Percentiles rank a stretch among this genome's conserved stretches.
Evolutionary conservation across 2,113 vertebrate species (phyloP).

Genomic region (Nasalis larvatus): DNA sequence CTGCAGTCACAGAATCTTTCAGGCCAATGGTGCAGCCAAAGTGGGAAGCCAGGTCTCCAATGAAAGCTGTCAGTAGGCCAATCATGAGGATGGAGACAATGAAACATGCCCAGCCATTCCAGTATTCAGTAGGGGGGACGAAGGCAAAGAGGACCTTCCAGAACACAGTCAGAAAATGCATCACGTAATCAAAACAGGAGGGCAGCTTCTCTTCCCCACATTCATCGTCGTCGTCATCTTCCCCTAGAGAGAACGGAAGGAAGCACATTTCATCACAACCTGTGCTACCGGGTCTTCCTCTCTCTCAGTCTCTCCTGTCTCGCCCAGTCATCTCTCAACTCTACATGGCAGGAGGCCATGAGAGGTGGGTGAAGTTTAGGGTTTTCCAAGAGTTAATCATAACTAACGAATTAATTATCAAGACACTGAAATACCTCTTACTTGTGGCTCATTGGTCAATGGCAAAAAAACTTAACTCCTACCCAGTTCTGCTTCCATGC

Average conservation of each 20-base stretch:
- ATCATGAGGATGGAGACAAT: constrained; percentile 94
- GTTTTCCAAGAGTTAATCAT: not conserved
- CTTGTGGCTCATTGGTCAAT: not conserved
- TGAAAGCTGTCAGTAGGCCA: constrained; percentile 94
- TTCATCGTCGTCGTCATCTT: constrained; percentile 93
- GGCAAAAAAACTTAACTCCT: not conserved
- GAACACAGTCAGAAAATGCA: constrained; percentile 98
- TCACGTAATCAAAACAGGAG: constrained; percentile 95
- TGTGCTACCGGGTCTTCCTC: not conserved
- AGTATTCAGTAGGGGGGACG: constrained; percentile 97
- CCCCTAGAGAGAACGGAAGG: constrained; percentile 79
- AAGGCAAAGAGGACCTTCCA: constrained; percentile 98
- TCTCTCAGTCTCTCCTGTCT: not conserved
- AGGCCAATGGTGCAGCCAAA: constrained; percentile 97
- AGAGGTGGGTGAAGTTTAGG: not conserved
- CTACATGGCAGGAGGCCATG: not conserved
- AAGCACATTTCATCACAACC: not conserved
- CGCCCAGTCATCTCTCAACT: not conserved
- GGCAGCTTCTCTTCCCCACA: constrained; percentile 92
- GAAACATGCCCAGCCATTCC: constrained; percentile 98
- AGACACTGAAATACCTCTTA: not conserved
- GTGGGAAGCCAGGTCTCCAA: constrained; percentile 96
- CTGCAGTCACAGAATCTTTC: constrained; percentile 97
- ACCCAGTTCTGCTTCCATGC: not conserved
- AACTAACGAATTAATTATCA: not conserved